These are phyloP conservation scores for Alethe castanea DNA, from an alignment of 2,113 vertebrate genomes.

Conservation along the genomic window DNA sequence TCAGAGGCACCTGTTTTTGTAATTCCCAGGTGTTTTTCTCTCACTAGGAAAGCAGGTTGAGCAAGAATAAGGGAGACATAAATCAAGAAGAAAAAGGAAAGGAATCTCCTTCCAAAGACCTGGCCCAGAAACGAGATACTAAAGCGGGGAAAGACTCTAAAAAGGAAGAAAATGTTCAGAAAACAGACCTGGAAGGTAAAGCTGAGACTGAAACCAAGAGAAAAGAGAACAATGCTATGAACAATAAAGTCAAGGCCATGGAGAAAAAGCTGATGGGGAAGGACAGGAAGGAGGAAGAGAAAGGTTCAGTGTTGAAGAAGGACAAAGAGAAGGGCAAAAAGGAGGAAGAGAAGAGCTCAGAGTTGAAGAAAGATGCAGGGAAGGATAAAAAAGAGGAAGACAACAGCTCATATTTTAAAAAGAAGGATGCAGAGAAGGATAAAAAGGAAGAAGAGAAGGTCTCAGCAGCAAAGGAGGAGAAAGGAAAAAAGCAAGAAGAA, in stretches of 20 bases:
- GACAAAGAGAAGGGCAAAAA: background rate
- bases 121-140: constrained; percentile 14
- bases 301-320: background rate
- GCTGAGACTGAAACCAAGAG: constrained; percentile 46
- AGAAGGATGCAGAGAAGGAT: background rate
- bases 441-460: constrained; percentile 44
- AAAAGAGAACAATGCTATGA: constrained; percentile 62
- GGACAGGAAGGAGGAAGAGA: constrained; percentile 54
- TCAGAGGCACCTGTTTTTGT: background rate
- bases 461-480: background rate
- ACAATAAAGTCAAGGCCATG: constrained; percentile 67
- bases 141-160: constrained; percentile 59
- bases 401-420: background rate
- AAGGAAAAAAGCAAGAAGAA: constrained; percentile 42
- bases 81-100: constrained; percentile 62
- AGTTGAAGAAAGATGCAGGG: background rate
- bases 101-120: constrained; percentile 40
- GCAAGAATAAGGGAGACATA: constrained; percentile 48
- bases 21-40: background rate
- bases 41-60: constrained; percentile 64
- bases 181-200: constrained; percentile 41
- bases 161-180: constrained; percentile 54
- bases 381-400: constrained; percentile 60
- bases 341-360: background rate
- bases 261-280: constrained; percentile 71